phyloP scores from a whole-genome alignment of 2,888 invertebrate genomes.

The Mimachlamys varia region DNA sequence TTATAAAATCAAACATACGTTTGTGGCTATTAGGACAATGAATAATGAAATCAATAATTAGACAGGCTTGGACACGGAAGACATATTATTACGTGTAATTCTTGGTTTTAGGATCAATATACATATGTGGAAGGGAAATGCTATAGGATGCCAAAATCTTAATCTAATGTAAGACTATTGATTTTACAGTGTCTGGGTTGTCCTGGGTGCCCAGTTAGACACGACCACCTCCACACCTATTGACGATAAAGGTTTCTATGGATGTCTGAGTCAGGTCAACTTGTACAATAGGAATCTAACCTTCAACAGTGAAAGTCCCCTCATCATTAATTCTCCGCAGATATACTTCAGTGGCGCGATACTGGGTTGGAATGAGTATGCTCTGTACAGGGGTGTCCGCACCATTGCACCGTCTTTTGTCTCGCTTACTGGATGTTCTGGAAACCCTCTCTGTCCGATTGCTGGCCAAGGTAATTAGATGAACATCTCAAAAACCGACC shows the following conservation, averaged over 20 bases:
- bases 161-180: too few relatives aligned
- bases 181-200: slow-evolving; percentile 66
- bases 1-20: too few relatives aligned
- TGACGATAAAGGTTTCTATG: slow-evolving; percentile 64
- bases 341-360: slow-evolving; percentile 53
- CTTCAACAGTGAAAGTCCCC: slow-evolving; percentile 61
- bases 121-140: too few relatives aligned
- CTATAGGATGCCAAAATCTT: too few relatives aligned
- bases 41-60: too few relatives aligned
- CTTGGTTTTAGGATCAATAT: too few relatives aligned
- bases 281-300: slow-evolving; percentile 63
- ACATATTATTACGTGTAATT: too few relatives aligned
- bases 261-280: slow-evolving; percentile 71
- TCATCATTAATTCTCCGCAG: slow-evolving; percentile 45
- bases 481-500: not conserved
- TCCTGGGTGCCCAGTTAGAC: slow-evolving; percentile 69
- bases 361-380: slow-evolving; percentile 67
- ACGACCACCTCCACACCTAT: slow-evolving; percentile 47
- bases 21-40: too few relatives aligned
- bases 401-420: slow-evolving; percentile 57
- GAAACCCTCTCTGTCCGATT: slow-evolving; percentile 36
- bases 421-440: slow-evolving; percentile 29
- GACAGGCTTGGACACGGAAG: too few relatives aligned
- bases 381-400: slow-evolving; percentile 57
- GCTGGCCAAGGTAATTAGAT: slow-evolving; percentile 44